Evolutionary conservation across 2,113 vertebrate genomes (phyloP).

Genomic region (Miniopterus natalensis): DNA sequence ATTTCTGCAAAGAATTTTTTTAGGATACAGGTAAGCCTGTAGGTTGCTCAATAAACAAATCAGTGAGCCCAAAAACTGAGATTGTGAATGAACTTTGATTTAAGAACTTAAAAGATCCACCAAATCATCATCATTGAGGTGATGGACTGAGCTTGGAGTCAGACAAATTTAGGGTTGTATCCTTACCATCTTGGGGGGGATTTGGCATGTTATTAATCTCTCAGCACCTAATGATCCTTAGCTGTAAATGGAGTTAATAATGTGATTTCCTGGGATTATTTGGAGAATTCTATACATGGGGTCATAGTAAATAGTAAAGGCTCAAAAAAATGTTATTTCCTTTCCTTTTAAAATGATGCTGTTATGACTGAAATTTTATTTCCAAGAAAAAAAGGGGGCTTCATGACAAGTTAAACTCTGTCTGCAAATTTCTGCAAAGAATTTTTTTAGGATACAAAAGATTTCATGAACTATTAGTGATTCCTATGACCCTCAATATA

Average conservation of each 20-base stretch:
- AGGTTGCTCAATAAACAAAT: background rate
- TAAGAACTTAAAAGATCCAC: background rate
- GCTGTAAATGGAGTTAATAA: slow-evolving; percentile 44
- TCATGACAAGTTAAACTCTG: background rate
- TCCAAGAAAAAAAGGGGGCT: slow-evolving; percentile 26
- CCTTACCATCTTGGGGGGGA: background rate
- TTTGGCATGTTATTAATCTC: slow-evolving; percentile 20
- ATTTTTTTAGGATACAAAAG: slow-evolving; percentile 4
- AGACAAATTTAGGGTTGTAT: background rate
- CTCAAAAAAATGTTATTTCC: slow-evolving; percentile 45
- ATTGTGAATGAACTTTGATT: background rate
- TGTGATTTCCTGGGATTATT: slow-evolving; percentile 46
- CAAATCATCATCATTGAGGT: background rate
- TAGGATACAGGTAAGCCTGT: background rate
- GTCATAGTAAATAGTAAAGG: slow-evolving; percentile 13
- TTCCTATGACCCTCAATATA: background rate
- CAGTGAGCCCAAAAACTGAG: background rate
- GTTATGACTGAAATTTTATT: slow-evolving; percentile 36
- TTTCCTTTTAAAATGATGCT: slow-evolving; percentile 7
- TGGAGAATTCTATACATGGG: slow-evolving; percentile 30
- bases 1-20: slow-evolving; percentile 6
- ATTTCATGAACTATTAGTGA: background rate
- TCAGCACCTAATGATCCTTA: slow-evolving; percentile 15
- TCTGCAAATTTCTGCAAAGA: slow-evolving; percentile 5
- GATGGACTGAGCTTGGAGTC: background rate